These are phyloP conservation scores for Maconellicoccus hirsutus DNA, from an alignment of 1,140 invertebrate species.

Conservation along the genomic window DNA sequence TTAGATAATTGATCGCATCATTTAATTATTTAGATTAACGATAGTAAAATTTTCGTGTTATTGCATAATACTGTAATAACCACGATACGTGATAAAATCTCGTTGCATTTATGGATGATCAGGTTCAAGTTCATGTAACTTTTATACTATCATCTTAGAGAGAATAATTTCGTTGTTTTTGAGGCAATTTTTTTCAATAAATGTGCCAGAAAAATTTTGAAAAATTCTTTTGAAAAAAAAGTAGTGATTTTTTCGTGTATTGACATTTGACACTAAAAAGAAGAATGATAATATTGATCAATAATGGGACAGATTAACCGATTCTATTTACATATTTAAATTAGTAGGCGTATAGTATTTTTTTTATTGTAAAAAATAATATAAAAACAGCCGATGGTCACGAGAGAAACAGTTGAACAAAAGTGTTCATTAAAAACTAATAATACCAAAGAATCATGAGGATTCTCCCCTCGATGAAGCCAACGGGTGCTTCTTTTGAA, in stretches of 20 bases:
- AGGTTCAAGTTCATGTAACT: no score
- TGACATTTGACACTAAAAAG: no score
- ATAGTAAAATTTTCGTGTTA: not conserved
- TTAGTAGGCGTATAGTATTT: constrained; percentile 15
- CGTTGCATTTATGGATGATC: no score
- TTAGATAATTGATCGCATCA: not conserved
- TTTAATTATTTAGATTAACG: not conserved
- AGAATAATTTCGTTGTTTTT: no score
- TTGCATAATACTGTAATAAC: no score
- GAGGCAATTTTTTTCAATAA: no score
- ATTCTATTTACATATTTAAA: not conserved
- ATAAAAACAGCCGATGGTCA: constrained; percentile 18
- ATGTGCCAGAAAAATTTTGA: no score
- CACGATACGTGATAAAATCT: no score
- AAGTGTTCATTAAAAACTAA: constrained; percentile 18
- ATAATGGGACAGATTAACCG: constrained; percentile 15
- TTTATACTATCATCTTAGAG: no score
- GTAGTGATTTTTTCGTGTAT: no score
- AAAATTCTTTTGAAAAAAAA: no score
- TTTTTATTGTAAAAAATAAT: constrained; percentile 15
- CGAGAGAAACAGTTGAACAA: not conserved
- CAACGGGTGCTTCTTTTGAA: constrained; percentile 19
- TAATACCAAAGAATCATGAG: constrained; percentile 9
- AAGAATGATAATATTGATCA: not conserved
- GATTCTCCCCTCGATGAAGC: not conserved